Evolutionary conservation across 2,888 invertebrate species (phyloP), one percentile per base, ranked within the genome.

Genomic region (Tipula confusa): DNA sequence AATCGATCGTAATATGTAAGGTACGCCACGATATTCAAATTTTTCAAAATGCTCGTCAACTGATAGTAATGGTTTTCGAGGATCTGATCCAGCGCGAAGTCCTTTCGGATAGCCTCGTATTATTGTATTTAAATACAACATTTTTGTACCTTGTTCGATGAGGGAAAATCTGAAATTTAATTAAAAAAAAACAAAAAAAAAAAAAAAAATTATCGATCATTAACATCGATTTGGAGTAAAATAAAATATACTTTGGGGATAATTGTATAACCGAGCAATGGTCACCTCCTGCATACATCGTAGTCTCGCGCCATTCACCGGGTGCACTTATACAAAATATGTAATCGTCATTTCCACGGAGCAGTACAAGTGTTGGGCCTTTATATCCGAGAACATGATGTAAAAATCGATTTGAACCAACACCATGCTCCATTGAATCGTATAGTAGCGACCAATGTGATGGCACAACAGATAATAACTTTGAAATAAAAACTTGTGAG

Each of bases 391-490:
- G 91, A 3, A 97, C 95, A 90, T 97, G 97, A 88, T 97, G 95
- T 86, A 95, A 90, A 90, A 97, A 97, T 86, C 96, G 92, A 91
- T 97, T 97, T 84, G 94, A 92, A 29, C 97, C 97, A n/a, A 95
- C 90, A 0, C 97, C 98, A 90, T 97, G 95, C 84, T 95, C 93
- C 86, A 93, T 93, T 84, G 96, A 95, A 87, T 94, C 93, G 90
- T 97, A 98, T 83, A 98, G 90, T 84, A 95, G 91, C 83, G 93
- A 92, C 97, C 97, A 98, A 89, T 96, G 96, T 84, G 94, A 94
- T 1, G 94, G 94, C 86, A 94, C 91, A 86, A 93, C 91, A 86
- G 93, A 93, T 83, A 92, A 89, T 24, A 94, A 89, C 84, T 93
- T 92, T 84, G 93, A 91, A 86, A 94, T 91, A 89, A 94, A 93